Evolutionary conservation across 2,113 vertebrate species (phyloP), one percentile per base, ranked within the genome.

Genomic region (Eulemur rufifrons): DNA sequence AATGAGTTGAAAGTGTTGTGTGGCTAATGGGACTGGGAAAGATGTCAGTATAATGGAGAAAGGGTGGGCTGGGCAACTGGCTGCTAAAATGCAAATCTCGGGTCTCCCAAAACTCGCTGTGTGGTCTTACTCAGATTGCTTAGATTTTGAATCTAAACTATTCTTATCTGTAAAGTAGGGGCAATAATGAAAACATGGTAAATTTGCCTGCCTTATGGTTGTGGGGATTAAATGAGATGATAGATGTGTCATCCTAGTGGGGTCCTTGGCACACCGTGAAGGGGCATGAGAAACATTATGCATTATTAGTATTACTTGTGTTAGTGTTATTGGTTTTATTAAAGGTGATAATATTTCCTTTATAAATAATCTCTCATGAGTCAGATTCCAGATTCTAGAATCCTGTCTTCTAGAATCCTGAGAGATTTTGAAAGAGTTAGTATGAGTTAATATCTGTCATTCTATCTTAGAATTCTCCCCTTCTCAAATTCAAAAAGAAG

Each of bases 1-100:
- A 96, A 94, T 78, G 76, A 69, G 74, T 94, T 20, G 66, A 96
- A 95, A 83, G 74, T 42, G 37, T 81, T 86, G 52, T 84, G 56
- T 66, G 71, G 50, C 76, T 89, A 37, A 89, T 83, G 93, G 92
- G 59, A 37, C 29, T 9, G 71, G 66, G 37, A 32, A 93, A 88
- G 61, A 23, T 52, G 42, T 77, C 74, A 18, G 71, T 11, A 14
- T 47, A 42, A 63, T 59, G 73, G 71, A 39, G n/a, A 4, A 82
- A 69, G 56, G n/a, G 63, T 61, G 50, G 50, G 15, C 20, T 73
- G 25, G 59, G 93, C 23, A n/a, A 0, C 23, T 34, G 47, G 54
- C 32, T 25, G 5, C 18, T 18, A 27, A 8, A 25, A 10, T 2
- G 32, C 21, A 32, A 27, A 56, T 50, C 32, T 47, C 37, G 34